Evolutionary conservation across 2,888 invertebrate species (phyloP).

Genomic region (Acrocyrtus sp.): DNA sequence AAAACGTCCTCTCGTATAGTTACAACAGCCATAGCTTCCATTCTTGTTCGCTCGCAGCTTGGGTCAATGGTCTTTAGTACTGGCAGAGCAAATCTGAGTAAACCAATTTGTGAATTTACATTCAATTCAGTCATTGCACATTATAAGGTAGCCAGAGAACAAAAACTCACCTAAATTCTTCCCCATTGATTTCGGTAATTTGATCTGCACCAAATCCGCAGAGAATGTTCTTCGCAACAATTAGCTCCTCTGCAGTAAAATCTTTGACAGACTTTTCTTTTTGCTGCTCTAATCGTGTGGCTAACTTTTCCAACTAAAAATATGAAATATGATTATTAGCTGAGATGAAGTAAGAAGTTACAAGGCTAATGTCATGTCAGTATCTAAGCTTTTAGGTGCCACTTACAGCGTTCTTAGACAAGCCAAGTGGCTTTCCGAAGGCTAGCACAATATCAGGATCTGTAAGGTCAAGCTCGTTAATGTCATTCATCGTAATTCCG

Average conservation of each 20-base stretch:
- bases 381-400: neutral
- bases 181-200: slow-evolving; percentile 40
- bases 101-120: neutral
- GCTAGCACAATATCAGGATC: slow-evolving; percentile 57
- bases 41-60: slow-evolving; percentile 51
- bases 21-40: slow-evolving; percentile 45
- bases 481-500: slow-evolving; percentile 56
- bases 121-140: neutral
- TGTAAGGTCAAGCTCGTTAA: slow-evolving; percentile 48
- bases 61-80: slow-evolving; percentile 46
- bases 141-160: neutral
- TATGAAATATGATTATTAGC: slow-evolving; percentile 8
- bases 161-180: slow-evolving; percentile 38
- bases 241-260: slow-evolving; percentile 46
- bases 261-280: slow-evolving; percentile 39
- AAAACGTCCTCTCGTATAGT: slow-evolving; percentile 33
- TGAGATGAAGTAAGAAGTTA: too few relatives aligned
- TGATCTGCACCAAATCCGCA: slow-evolving; percentile 56
- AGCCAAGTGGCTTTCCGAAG: slow-evolving; percentile 54
- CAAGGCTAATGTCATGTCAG: neutral
- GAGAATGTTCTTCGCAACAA: slow-evolving; percentile 54
- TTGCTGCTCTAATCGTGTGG: slow-evolving; percentile 49
- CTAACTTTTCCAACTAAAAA: slow-evolving; percentile 55
- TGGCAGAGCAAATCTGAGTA: slow-evolving; percentile 54
- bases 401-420: slow-evolving; percentile 57